A percentile compares a stretch with the other conserved stretches of the same genome.
Conservation (phyloP, 2,888 invertebrate species). For the Alloscopus bannaensis region DNA sequence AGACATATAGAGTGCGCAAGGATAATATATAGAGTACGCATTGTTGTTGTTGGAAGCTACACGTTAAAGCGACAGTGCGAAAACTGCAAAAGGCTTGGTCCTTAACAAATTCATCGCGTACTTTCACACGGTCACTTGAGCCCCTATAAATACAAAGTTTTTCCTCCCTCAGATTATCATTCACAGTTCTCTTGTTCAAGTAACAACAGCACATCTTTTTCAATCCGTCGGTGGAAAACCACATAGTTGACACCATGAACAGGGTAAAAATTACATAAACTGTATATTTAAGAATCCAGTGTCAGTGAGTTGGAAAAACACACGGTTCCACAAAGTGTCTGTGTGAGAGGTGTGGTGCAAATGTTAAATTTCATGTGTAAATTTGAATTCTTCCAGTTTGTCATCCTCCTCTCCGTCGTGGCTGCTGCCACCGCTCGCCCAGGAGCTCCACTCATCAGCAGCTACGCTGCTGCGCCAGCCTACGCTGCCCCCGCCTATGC, state of each 20-base stretch:
- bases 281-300: background rate
- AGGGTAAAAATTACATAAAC: slow-evolving; percentile 1
- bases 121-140: slow-evolving; percentile 57
- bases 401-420: slow-evolving; percentile 34
- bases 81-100: slow-evolving; percentile 40
- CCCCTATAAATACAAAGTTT: slow-evolving; percentile 52
- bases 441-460: slow-evolving; percentile 15
- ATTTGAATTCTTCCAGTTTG: slow-evolving; percentile 34
- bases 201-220: slow-evolving; percentile 27
- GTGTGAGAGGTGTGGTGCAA: background rate
- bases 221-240: slow-evolving; percentile 11
- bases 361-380: background rate
- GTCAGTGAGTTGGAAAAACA: background rate
- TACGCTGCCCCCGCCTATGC: background rate
- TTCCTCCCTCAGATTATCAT: slow-evolving; percentile 49
- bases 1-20: slow-evolving; percentile 9
- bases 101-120: slow-evolving; percentile 26
- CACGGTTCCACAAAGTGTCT: background rate
- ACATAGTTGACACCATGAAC: slow-evolving; percentile 26
- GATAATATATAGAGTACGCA: background rate
- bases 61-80: too few species aligned
- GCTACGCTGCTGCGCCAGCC: background rate
- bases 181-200: slow-evolving; percentile 37
- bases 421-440: slow-evolving; percentile 29
- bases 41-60: background rate